A percentile compares a stretch with the other conserved stretches of the same genome.
Conservation (phyloP, 2,113 vertebrate species). For the Myotis yumanensis region DNA sequence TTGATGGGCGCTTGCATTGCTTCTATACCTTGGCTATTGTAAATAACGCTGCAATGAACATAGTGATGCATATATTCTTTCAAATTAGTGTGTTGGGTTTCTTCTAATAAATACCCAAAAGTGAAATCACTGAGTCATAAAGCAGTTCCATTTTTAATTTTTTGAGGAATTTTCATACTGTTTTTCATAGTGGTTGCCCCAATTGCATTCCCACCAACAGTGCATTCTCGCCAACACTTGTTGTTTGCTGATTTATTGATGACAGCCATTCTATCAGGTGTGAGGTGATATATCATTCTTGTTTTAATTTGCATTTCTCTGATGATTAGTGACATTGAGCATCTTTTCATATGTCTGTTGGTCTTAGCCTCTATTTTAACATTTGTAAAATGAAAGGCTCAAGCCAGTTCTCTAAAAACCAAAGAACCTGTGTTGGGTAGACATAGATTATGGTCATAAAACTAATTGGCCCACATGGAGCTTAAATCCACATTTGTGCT, state of each 20-base stretch:
- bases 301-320: neutral
- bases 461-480: neutral
- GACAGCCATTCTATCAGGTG: neutral
- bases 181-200: neutral
- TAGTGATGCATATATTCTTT: neutral
- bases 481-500: neutral
- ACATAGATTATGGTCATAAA: neutral
- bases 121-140: neutral
- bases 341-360: neutral
- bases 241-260: neutral
- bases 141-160: neutral
- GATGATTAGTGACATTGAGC: neutral
- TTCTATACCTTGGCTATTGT: neutral
- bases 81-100: neutral
- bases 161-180: neutral
- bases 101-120: neutral
- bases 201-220: neutral
- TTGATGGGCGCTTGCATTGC: neutral
- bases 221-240: neutral
- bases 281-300: neutral
- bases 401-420: neutral
- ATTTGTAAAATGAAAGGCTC: slow-evolving; percentile 38
- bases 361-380: neutral
- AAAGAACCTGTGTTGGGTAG: slow-evolving; percentile 25
- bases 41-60: neutral